These are phyloP conservation scores for Virgularia gustaviana DNA, from an alignment of 92 coral and sea anemone species.

Conservation along the genomic window DNA sequence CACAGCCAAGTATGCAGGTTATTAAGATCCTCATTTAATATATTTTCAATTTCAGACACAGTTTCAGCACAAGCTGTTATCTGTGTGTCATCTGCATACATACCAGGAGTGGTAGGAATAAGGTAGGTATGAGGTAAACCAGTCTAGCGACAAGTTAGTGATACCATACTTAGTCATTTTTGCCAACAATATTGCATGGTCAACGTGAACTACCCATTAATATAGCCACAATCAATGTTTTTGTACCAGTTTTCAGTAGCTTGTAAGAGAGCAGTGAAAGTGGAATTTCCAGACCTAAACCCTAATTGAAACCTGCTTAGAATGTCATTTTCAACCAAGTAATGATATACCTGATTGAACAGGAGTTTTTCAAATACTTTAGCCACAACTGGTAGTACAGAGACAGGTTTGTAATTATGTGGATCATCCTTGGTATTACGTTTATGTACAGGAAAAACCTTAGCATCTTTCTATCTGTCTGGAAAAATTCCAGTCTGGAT, in stretches of 20 bases:
- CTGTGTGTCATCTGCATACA: conserved; percentile 24
- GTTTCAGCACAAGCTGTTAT: conserved; percentile 4
- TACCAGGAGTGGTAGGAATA: conserved; percentile 1
- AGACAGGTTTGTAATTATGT: background rate
- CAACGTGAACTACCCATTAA: conserved; percentile 7
- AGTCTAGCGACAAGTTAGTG: too few species aligned
- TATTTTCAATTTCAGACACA: background rate
- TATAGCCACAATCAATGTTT: conserved; percentile 6
- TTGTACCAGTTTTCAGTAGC: conserved; percentile 20
- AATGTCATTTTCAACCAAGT: background rate
- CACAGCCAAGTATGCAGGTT: conserved; percentile 1
- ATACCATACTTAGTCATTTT: background rate
- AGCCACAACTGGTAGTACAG: conserved; percentile 24
- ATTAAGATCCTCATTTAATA: background rate
- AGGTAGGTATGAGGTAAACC: conserved; percentile 1
- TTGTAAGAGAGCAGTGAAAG: conserved; percentile 6
- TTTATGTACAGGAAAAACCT: background rate
- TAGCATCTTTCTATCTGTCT: background rate
- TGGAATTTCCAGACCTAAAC: conserved; percentile 12
- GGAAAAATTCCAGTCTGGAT: background rate
- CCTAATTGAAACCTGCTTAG: conserved; percentile 11
- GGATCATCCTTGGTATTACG: background rate
- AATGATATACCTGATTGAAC: background rate
- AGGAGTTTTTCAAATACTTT: conserved; percentile 23
- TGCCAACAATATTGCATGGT: background rate